A percentile compares a stretch with the other conserved stretches of the same genome.
phyloP scores from a whole-genome alignment of 2,797 vertebrate genomes.

The Chanos chanos region DNA sequence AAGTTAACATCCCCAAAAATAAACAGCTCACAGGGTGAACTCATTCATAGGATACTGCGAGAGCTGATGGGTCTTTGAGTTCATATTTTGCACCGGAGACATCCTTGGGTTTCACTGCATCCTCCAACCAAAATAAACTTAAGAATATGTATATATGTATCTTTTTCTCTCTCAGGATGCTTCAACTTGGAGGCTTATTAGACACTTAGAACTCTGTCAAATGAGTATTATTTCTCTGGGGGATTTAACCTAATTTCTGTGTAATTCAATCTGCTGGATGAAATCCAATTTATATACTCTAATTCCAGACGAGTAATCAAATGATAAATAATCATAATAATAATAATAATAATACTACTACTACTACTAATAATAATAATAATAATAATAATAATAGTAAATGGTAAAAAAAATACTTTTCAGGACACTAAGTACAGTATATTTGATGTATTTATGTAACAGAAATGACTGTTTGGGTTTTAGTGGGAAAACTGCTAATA shows the following conservation, averaged over 20 bases:
- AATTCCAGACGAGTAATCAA: constrained; percentile 47
- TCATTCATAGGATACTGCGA: constrained; percentile 19
- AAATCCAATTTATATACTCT: constrained; percentile 42
- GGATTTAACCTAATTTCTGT: constrained; percentile 3
- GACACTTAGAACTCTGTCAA: not conserved
- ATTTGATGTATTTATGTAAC: too few relatives aligned
- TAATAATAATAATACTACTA: constrained; percentile 12
- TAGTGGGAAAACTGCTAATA: too few relatives aligned
- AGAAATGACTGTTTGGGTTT: too few relatives aligned
- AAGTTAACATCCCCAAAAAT: too few relatives aligned
- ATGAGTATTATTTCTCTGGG: not conserved
- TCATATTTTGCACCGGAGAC: constrained; percentile 4
- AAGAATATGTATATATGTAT: too few relatives aligned
- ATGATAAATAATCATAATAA: constrained; percentile 46
- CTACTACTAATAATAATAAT: constrained; percentile 8
- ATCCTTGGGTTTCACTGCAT: constrained; percentile 4
- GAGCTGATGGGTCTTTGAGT: not conserved
- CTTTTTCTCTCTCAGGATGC: constrained; percentile 5
- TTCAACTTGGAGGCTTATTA: constrained; percentile 18
- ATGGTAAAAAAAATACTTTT: too few relatives aligned
- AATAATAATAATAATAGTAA: too few relatives aligned
- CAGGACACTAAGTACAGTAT: too few relatives aligned
- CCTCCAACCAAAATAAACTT: constrained; percentile 23
- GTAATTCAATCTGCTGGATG: constrained; percentile 35
- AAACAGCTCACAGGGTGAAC: constrained; percentile 10